Conservation (phyloP, 2,797 vertebrate species). For the Sebastes cheni region DNA sequence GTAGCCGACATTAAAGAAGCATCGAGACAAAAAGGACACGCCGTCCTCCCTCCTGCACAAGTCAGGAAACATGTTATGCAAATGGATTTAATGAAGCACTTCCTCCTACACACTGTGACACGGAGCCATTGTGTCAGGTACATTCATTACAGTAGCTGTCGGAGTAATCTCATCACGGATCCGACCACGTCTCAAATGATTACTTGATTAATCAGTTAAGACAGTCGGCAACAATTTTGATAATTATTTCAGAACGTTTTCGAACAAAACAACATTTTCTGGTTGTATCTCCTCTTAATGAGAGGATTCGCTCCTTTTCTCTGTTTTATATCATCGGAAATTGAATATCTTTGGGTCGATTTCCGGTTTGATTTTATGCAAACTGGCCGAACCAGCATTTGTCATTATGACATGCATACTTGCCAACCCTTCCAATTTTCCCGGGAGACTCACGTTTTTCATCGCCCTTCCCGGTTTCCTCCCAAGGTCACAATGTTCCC, state of each 20-base stretch:
- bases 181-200: background rate
- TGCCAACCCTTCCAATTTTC: too few relatives aligned
- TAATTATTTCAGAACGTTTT: background rate
- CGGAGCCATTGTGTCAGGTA: conserved; percentile 8
- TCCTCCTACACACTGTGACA: conserved; percentile 11
- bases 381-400: rapidly evolving
- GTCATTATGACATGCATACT: too few relatives aligned
- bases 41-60: background rate
- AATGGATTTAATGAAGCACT: background rate
- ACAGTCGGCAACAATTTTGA: background rate
- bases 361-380: too few relatives aligned
- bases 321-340: too few relatives aligned
- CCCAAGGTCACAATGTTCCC: too few relatives aligned
- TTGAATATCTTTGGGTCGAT: too few relatives aligned
- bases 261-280: background rate
- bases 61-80: background rate
- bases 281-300: rapidly evolving
- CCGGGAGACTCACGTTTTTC: too few relatives aligned
- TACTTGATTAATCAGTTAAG: background rate
- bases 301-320: too few relatives aligned
- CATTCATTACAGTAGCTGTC: background rate
- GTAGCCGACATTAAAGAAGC: background rate
- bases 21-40: background rate
- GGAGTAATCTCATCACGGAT: background rate
- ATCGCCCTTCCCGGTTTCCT: too few relatives aligned